Evolutionary conservation across 2,888 invertebrate species (phyloP).

Genomic region (Rhagonycha fulva): DNA sequence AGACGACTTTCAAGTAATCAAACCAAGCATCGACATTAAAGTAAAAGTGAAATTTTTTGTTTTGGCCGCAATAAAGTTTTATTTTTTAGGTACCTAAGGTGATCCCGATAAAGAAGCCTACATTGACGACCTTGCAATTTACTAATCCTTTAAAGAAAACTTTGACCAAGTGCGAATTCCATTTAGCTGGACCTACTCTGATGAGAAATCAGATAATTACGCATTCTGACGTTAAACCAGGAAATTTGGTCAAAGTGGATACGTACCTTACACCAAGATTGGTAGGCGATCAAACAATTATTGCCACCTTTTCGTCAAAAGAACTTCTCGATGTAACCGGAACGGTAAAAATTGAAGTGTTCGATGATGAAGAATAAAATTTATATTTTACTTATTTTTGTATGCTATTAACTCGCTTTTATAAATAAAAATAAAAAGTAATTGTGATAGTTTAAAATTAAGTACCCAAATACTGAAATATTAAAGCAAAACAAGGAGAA

Average conservation of each 20-base stretch:
- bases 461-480: not conserved
- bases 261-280: slow-evolving; percentile 66
- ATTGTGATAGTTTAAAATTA: not conserved
- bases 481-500: no score
- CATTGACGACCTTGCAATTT: slow-evolving; percentile 64
- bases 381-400: not conserved
- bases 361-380: slow-evolving; percentile 17
- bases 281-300: slow-evolving; percentile 66
- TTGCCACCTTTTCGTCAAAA: slow-evolving; percentile 72
- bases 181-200: slow-evolving; percentile 72
- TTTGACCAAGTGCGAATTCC: slow-evolving; percentile 71
- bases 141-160: slow-evolving; percentile 69
- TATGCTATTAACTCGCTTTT: not conserved
- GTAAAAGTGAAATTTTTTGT: slow-evolving; percentile 53
- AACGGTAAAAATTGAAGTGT: slow-evolving; percentile 64
- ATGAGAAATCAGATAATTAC: slow-evolving; percentile 62
- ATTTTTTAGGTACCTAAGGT: slow-evolving; percentile 63
- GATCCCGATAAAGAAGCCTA: slow-evolving; percentile 60
- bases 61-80: not conserved
- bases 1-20: slow-evolving; percentile 79
- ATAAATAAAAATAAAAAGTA: not conserved
- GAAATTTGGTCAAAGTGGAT: slow-evolving; percentile 59
- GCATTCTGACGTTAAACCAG: slow-evolving; percentile 62
- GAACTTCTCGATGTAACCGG: slow-evolving; percentile 74
- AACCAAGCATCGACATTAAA: slow-evolving; percentile 71